Percentiles rank a stretch among this genome's conserved stretches.
phyloP scores from a whole-genome alignment of 2,888 invertebrate genomes.

The Andrena haemorrhoa region DNA sequence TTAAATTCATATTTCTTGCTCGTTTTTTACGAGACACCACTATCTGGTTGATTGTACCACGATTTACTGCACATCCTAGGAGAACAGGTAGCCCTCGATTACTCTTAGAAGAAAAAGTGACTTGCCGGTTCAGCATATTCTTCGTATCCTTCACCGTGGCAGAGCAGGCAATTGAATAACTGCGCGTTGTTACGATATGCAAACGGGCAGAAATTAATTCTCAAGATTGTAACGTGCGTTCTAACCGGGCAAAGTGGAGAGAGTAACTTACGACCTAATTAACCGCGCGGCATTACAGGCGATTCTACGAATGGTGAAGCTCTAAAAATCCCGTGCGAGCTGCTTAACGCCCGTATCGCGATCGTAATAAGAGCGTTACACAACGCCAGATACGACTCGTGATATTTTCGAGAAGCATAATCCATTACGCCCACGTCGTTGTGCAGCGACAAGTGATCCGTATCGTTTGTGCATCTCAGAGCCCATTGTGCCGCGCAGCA shows the following conservation, averaged over 20 bases:
- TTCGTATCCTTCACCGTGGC: too few relatives aligned
- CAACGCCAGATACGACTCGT: conserved; percentile 48
- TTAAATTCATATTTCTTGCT: too few relatives aligned
- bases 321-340: conserved; percentile 4
- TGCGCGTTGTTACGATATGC: neutral
- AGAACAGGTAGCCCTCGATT: too few relatives aligned
- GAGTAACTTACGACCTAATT: conserved; percentile 7
- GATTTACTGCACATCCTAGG: too few relatives aligned
- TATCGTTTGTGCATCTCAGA: conserved; percentile 39
- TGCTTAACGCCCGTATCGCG: conserved; percentile 32
- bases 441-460: conserved; percentile 56
- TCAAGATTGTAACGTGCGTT: neutral
- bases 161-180: too few relatives aligned
- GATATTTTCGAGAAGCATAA: conserved; percentile 67
- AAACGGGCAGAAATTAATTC: conserved; percentile 1
- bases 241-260: conserved; percentile 2
- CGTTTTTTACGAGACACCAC: too few relatives aligned
- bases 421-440: conserved; percentile 59
- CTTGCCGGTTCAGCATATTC: too few relatives aligned
- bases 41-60: too few relatives aligned
- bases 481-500: conserved; percentile 47
- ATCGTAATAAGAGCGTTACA: conserved; percentile 56
- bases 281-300: neutral
- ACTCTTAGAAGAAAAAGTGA: too few relatives aligned
- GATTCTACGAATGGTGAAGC: conserved; percentile 7